Percentiles rank a stretch among this genome's conserved stretches.
Conservation (phyloP, 2,113 vertebrate genomes). For the Petroica traversi region DNA sequence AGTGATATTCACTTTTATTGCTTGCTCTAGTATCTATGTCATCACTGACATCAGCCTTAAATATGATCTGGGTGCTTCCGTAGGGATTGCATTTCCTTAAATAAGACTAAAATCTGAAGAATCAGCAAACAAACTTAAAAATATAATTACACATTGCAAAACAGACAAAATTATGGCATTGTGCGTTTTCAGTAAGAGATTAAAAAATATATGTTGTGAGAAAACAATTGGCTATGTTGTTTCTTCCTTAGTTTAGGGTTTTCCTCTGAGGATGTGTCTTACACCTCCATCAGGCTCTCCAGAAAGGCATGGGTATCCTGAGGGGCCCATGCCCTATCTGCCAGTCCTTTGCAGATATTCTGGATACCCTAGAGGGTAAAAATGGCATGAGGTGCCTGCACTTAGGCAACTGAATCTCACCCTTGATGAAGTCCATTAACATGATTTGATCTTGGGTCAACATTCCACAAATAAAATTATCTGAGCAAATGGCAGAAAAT, state of each 20-base stretch:
- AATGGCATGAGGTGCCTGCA: background rate
- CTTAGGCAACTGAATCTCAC: background rate
- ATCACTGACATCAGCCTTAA: background rate
- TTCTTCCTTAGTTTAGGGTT: background rate
- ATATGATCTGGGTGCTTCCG: background rate
- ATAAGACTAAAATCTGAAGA: background rate
- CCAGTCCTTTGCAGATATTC: background rate
- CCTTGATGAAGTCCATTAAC: background rate
- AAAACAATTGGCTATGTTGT: background rate
- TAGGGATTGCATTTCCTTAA: background rate
- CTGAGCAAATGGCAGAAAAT: background rate
- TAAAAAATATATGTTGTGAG: background rate
- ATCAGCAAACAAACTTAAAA: background rate
- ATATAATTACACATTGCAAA: background rate
- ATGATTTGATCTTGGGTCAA: constrained; percentile 10
- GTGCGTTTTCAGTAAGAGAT: background rate
- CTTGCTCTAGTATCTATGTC: background rate
- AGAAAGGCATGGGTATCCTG: constrained; percentile 18
- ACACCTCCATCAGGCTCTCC: background rate
- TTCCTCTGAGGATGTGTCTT: background rate
- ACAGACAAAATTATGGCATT: background rate
- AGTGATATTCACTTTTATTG: background rate
- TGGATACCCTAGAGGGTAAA: background rate
- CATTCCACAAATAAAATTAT: background rate
- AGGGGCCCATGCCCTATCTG: background rate